Conservation (phyloP, 30 jellyfish, hydroid and myxozoan species). For the Aurelia sp. region DNA sequence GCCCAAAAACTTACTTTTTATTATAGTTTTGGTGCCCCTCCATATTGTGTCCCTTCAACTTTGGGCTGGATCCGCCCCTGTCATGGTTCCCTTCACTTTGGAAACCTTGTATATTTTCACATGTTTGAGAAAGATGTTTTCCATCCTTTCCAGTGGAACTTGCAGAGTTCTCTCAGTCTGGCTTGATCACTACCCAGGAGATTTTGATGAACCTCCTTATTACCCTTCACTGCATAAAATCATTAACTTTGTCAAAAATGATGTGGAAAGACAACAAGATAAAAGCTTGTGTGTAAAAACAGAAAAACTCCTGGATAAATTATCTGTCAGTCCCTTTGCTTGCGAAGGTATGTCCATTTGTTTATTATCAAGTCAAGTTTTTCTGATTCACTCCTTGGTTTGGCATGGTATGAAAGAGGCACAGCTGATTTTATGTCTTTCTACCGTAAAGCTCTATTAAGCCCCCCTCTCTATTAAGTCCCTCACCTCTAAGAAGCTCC, state of each 20-base stretch:
- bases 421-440: too few relatives aligned
- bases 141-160: constrained; percentile 51
- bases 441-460: too few relatives aligned
- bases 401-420: too few relatives aligned
- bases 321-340: constrained; percentile 86
- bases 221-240: constrained; percentile 66
- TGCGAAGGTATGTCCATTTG: constrained; percentile 59
- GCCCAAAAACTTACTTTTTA: too few relatives aligned
- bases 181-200: constrained; percentile 90
- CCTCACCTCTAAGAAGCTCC: too few relatives aligned
- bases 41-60: too few relatives aligned
- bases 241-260: constrained; percentile 57
- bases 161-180: constrained; percentile 77
- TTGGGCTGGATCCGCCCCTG: too few relatives aligned
- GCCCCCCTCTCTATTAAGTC: too few relatives aligned
- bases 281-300: constrained; percentile 36
- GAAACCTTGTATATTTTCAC: too few relatives aligned
- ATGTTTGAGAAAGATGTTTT: too few relatives aligned
- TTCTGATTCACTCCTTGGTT: neutral
- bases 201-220: constrained; percentile 86
- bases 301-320: constrained; percentile 43
- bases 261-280: constrained; percentile 10
- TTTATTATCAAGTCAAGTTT: neutral
- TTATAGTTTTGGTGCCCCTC: too few relatives aligned
- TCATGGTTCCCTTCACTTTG: too few relatives aligned